Conservation (phyloP, 2,113 vertebrate species). For the Saimiri boliviensis region DNA sequence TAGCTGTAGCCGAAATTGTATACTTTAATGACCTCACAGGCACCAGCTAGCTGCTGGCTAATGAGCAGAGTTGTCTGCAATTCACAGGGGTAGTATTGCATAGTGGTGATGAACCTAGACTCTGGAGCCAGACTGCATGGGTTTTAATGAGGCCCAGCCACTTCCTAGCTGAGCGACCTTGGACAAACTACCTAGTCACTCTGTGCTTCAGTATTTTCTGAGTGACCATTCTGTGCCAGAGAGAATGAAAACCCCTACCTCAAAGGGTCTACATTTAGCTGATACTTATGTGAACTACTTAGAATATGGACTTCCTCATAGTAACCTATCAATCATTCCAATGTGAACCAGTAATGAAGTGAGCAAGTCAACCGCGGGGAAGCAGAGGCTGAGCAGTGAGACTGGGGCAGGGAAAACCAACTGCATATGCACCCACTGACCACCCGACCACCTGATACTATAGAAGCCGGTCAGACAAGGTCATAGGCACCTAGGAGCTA, state of each 20-base stretch:
- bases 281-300: slow-evolving; percentile 27
- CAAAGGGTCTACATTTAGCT: not conserved
- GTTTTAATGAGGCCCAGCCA: slow-evolving; percentile 32
- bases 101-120: not conserved
- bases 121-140: not conserved
- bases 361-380: not conserved
- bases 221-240: not conserved
- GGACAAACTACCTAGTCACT: slow-evolving; percentile 7
- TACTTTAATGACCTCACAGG: slow-evolving; percentile 19
- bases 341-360: not conserved
- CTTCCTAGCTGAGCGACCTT: slow-evolving; percentile 38
- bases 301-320: not conserved
- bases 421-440: not conserved
- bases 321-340: not conserved
- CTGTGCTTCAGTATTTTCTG: slow-evolving; percentile 30
- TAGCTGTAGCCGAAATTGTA: not conserved
- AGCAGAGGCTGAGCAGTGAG: not conserved
- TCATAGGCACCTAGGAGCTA: not conserved
- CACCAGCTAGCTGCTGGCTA: not conserved
- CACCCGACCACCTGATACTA: not conserved
- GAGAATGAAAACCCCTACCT: not conserved
- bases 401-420: not conserved
- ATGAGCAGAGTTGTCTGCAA: not conserved
- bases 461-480: not conserved
- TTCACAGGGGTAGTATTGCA: not conserved